These are phyloP conservation scores for Dromaius novaehollandiae DNA, from an alignment of 2,113 vertebrate species.

Conservation along the genomic window DNA sequence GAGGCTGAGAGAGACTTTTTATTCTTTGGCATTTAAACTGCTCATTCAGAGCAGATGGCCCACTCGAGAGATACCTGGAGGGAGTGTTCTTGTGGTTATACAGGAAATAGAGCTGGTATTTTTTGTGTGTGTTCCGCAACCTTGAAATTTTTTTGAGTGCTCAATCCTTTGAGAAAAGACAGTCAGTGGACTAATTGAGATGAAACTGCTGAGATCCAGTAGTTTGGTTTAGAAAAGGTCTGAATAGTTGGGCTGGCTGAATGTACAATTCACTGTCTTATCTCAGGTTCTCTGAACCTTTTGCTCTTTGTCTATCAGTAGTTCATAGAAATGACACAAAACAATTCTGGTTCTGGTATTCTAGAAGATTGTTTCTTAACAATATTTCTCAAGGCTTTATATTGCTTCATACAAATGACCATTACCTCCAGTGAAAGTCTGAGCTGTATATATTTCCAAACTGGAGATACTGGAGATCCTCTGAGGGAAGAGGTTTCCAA, in stretches of 20 bases:
- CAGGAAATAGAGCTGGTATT: not conserved
- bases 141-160: not conserved
- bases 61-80: not conserved
- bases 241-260: not conserved
- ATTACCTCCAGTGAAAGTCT: not conserved
- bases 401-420: not conserved
- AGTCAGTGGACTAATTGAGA: not conserved
- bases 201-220: not conserved
- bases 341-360: not conserved
- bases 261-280: not conserved
- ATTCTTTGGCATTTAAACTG: not conserved
- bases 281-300: not conserved
- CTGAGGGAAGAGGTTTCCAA: not conserved
- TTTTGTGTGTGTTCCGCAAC: not conserved
- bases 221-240: not conserved
- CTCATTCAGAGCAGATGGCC: not conserved
- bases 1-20: not conserved
- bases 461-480: not conserved
- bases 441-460: not conserved
- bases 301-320: not conserved
- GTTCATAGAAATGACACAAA: not conserved
- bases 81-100: not conserved
- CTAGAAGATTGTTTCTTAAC: not conserved
- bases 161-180: not conserved
- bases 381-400: not conserved